Conservation (phyloP, 2,797 vertebrate genomes). For the Xyrichtys novacula region DNA sequence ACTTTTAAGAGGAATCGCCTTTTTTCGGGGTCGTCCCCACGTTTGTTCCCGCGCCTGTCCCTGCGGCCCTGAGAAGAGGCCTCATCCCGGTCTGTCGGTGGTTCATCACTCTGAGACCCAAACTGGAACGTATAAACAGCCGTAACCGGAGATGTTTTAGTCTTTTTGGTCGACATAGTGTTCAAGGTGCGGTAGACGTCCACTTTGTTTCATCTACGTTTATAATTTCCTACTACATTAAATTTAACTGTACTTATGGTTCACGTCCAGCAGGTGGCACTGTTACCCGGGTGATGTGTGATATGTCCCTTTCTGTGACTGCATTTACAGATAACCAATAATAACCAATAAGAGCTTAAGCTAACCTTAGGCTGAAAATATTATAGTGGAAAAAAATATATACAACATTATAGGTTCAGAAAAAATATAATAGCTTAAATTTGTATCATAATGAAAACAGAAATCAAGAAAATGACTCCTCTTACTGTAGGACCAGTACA, state of each 20-base stretch:
- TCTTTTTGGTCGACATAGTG: background rate
- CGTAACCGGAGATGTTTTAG: slow-evolving; percentile 27
- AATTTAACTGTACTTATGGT: background rate
- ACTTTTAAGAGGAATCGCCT: slow-evolving; percentile 41
- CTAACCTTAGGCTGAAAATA: background rate
- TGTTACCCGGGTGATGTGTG: background rate
- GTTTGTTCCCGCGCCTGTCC: slow-evolving; percentile 17
- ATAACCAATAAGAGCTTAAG: background rate
- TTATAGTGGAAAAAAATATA: too few species aligned
- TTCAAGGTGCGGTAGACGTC: background rate
- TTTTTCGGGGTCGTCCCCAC: background rate
- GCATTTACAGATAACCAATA: too few species aligned
- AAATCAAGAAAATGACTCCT: too few species aligned
- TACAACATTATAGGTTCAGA: too few species aligned
- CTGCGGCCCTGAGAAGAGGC: background rate
- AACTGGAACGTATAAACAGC: slow-evolving; percentile 13
- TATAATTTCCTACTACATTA: accelerated
- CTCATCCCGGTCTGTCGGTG: background rate
- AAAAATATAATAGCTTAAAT: too few species aligned
- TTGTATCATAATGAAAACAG: too few species aligned
- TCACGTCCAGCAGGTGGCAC: slow-evolving; percentile 42
- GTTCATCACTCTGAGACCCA: slow-evolving; percentile 35
- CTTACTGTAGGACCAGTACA: too few species aligned
- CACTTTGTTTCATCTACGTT: background rate
- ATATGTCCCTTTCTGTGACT: too few species aligned